These are phyloP conservation scores for Ophiodon elongatus DNA, from an alignment of 2,113 vertebrate genomes.

Conservation along the genomic window DNA sequence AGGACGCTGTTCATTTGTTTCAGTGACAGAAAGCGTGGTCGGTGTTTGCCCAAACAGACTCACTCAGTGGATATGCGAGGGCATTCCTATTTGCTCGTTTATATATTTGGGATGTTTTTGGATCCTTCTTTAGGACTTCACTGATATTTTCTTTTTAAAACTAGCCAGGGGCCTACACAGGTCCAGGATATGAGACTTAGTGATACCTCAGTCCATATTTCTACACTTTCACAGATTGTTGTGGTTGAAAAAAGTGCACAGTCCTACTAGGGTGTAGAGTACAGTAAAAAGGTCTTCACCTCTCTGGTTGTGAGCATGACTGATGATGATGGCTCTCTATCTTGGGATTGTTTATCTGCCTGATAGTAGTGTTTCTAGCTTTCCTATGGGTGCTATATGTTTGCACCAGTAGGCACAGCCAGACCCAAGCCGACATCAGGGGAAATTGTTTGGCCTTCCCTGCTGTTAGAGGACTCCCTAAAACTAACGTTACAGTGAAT, in stretches of 20 bases:
- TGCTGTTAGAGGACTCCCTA: background rate
- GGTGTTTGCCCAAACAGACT: background rate
- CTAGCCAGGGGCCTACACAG: too few relatives aligned
- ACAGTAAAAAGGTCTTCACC: background rate
- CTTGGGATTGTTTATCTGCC: conserved; percentile 7
- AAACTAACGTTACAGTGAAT: background rate
- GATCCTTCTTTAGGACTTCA: background rate
- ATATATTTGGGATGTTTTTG: background rate
- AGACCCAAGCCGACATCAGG: background rate
- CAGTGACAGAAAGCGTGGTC: background rate
- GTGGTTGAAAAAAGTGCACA: background rate
- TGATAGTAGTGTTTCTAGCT: conserved; percentile 22
- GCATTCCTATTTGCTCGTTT: background rate
- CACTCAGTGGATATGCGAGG: background rate
- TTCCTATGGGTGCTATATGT: conserved; percentile 12
- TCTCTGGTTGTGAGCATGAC: conserved; percentile 9
- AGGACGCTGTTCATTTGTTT: conserved; percentile 24
- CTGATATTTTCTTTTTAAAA: background rate
- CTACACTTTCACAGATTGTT: background rate
- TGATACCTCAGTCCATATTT: background rate
- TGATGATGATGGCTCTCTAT: background rate
- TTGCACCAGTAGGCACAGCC: background rate
- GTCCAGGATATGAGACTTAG: background rate
- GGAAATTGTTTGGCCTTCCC: background rate
- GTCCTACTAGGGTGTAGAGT: background rate